Percentiles rank a stretch among this genome's conserved stretches.
Evolutionary conservation across 2,113 vertebrate genomes (phyloP).

Genomic region (Neolamprologus cancellatus): DNA sequence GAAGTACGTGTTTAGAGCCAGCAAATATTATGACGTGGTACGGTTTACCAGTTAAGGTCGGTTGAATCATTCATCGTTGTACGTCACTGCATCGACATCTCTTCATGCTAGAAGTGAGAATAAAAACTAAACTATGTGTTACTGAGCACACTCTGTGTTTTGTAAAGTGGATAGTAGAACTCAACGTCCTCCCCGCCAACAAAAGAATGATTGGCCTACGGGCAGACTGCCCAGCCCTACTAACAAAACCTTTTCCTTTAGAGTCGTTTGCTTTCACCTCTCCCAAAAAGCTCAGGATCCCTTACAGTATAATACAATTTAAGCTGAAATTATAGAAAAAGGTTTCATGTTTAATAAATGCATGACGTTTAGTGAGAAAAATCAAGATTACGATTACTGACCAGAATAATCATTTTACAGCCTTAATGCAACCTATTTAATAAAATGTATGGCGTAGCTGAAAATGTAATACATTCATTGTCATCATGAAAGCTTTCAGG

Average conservation of each 20-base stretch:
- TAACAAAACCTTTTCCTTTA: not conserved
- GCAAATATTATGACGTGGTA: not conserved
- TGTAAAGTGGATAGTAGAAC: not conserved
- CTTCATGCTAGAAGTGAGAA: not conserved
- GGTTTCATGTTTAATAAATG: not conserved
- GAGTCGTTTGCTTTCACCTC: not conserved
- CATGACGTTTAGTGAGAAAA: not conserved
- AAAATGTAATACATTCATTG: not conserved
- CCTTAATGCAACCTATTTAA: not conserved
- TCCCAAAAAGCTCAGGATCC: not conserved
- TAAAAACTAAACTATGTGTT: not conserved
- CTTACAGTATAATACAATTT: not conserved
- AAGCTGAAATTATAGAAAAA: not conserved
- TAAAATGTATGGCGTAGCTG: rapidly evolving
- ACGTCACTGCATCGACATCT: not conserved
- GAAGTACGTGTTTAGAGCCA: not conserved
- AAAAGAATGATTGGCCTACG: not conserved
- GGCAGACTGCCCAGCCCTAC: not conserved
- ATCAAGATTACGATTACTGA: not conserved
- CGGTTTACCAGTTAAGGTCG: not conserved
- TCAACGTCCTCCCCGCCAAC: not conserved
- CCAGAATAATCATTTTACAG: not conserved
- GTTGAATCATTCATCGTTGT: not conserved
- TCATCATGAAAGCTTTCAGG: not conserved
- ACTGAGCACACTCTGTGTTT: not conserved